Percentiles rank a stretch among this genome's conserved stretches.
Conservation (phyloP, 2,113 vertebrate genomes). For the Benitochromis conjunctus region DNA sequence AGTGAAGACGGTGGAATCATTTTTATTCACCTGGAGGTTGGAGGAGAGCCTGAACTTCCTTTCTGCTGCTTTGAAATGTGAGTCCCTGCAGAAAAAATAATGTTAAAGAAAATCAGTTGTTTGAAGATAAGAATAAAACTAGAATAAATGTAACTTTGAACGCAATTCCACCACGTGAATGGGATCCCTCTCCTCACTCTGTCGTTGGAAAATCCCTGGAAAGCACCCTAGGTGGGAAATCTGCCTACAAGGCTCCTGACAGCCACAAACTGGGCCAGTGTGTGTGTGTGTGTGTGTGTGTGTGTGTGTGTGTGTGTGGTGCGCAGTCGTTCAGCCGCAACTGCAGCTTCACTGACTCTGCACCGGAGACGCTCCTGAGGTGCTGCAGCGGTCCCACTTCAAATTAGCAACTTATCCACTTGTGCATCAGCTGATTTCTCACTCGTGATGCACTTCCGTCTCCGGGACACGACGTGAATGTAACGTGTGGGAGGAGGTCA, state of each 20-base stretch:
- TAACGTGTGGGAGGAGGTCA: not conserved
- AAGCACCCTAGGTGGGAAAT: slow-evolving; percentile 20
- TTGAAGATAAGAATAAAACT: not conserved
- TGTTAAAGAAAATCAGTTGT: not conserved
- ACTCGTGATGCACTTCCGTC: not conserved
- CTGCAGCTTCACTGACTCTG: slow-evolving; percentile 40
- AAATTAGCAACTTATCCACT: not conserved
- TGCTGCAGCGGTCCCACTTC: not conserved
- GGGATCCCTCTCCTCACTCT: not conserved
- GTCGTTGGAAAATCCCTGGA: slow-evolving; percentile 1
- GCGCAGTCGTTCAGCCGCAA: not conserved
- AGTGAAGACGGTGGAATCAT: not conserved
- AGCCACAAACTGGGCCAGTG: slow-evolving; percentile 11
- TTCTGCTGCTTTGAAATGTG: not conserved
- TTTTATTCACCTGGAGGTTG: slow-evolving; percentile 39
- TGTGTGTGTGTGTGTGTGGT: not conserved
- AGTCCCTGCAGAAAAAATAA: not conserved
- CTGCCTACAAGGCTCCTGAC: slow-evolving; percentile 15
- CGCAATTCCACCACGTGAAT: not conserved
- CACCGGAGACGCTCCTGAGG: slow-evolving; percentile 12
- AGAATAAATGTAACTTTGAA: not conserved
- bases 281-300: not conserved
- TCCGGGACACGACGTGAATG: no score
- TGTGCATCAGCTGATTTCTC: not conserved
- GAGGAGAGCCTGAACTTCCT: not conserved